Evolutionary conservation across 2,113 vertebrate species (phyloP).

Genomic region (Sorex araneus): DNA sequence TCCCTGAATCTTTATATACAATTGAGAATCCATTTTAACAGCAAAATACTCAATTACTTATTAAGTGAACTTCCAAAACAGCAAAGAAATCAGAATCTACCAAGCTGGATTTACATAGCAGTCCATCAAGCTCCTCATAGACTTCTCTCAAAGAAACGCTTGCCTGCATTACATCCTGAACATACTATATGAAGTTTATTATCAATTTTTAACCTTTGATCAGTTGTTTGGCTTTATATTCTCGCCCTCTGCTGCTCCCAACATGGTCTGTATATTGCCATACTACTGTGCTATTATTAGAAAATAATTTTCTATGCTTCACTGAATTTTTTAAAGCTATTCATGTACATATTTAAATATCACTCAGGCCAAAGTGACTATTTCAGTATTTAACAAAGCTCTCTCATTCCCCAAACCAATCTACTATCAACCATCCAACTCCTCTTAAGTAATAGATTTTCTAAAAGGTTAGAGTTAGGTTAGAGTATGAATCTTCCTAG

Average conservation of each 20-base stretch:
- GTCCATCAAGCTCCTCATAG: not conserved
- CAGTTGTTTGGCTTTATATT: not conserved
- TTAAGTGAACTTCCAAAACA: conserved; percentile 33
- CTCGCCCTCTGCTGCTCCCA: not conserved
- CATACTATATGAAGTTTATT: not conserved
- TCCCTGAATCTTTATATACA: not conserved
- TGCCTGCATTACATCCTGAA: not conserved
- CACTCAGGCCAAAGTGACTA: not conserved
- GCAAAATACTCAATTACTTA: not conserved
- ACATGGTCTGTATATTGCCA: not conserved
- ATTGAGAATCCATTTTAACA: not conserved
- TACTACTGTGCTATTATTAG: not conserved
- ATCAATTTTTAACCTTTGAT: not conserved
- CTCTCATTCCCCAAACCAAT: not conserved
- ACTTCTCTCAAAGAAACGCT: not conserved
- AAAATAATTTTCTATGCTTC: not conserved
- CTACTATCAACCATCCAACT: not conserved
- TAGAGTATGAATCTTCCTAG: not conserved
- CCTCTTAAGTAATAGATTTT: not conserved
- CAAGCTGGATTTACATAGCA: not conserved
- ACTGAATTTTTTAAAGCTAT: too few species aligned
- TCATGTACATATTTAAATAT: too few species aligned
- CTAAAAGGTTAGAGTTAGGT: not conserved
- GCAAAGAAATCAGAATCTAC: not conserved
- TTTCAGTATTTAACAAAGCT: not conserved